Conservation (phyloP, 1,140 invertebrate species). For the Zeugodacus cucurbitae region DNA sequence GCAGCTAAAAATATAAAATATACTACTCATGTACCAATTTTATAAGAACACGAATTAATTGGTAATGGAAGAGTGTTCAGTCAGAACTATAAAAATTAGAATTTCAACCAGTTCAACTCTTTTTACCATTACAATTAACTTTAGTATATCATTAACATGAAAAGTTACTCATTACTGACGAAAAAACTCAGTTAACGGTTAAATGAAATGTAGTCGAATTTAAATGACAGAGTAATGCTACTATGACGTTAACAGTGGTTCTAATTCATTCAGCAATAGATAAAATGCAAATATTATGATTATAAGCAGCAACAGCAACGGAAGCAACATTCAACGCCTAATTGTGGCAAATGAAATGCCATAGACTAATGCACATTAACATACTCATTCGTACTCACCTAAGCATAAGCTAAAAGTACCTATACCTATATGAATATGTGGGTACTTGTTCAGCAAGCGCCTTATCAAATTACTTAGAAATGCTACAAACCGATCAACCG, state of each 20-base stretch:
- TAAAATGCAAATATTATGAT: neutral
- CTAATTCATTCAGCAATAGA: neutral
- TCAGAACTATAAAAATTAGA: too few species aligned
- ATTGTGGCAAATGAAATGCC: conserved; percentile 5
- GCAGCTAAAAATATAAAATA: too few species aligned
- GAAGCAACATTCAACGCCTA: conserved; percentile 17
- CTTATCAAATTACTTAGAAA: conserved; percentile 39
- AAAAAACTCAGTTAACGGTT: too few species aligned
- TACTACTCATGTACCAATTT: too few species aligned
- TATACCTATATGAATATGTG: neutral
- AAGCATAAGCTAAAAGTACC: neutral
- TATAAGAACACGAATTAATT: too few species aligned
- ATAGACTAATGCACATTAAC: neutral
- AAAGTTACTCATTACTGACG: too few species aligned
- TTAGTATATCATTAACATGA: too few species aligned
- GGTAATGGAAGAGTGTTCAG: too few species aligned
- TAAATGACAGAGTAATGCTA: too few species aligned
- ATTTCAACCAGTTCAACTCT: too few species aligned
- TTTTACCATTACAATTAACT: too few species aligned
- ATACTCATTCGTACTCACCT: neutral
- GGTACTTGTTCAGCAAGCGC: neutral
- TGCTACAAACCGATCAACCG: neutral
- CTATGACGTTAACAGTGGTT: neutral
- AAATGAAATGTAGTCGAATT: too few species aligned
- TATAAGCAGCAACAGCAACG: neutral